Evolutionary conservation across 2,113 vertebrate species (phyloP).

Genomic region (Nanorana parkeri): DNA sequence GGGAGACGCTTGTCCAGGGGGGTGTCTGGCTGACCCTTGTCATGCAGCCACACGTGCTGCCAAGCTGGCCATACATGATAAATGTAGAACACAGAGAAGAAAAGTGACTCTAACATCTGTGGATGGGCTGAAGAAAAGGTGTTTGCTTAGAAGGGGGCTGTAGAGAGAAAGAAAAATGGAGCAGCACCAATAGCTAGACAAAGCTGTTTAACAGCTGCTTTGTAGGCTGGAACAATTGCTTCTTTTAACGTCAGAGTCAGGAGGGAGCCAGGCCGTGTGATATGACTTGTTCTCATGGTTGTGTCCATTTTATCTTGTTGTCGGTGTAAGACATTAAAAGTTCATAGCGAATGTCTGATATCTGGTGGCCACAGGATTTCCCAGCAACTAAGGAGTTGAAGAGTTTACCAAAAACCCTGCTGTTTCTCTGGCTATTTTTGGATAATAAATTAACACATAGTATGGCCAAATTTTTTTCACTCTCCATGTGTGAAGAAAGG

Average conservation of each 20-base stretch:
- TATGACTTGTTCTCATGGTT: constrained; percentile 37
- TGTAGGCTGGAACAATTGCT: constrained; percentile 58
- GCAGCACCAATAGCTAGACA: constrained; percentile 65
- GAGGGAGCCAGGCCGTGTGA: constrained; percentile 15
- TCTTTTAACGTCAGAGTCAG: constrained; percentile 8
- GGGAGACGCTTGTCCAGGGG: not conserved
- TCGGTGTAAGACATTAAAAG: not conserved
- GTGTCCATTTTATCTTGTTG: not conserved
- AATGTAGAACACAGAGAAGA: constrained; percentile 70
- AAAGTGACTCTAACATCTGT: constrained; percentile 71
- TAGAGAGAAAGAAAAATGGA: constrained; percentile 20
- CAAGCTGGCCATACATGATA: constrained; percentile 67
- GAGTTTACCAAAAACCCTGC: constrained; percentile 28
- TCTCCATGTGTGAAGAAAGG: not conserved
- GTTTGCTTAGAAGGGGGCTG: constrained; percentile 60
- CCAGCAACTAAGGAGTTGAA: constrained; percentile 28
- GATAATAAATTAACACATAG: not conserved
- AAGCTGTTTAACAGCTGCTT: constrained; percentile 76
- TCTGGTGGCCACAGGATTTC: constrained; percentile 9
- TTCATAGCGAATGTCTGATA: constrained; percentile 1
- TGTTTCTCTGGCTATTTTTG: constrained; percentile 2
- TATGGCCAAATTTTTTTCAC: not conserved
- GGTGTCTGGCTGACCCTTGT: constrained; percentile 31
- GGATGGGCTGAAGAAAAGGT: constrained; percentile 70
- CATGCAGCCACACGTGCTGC: constrained; percentile 59